phyloP scores from a whole-genome alignment of 2,888 invertebrate genomes.

The Sinelater perroti region DNA sequence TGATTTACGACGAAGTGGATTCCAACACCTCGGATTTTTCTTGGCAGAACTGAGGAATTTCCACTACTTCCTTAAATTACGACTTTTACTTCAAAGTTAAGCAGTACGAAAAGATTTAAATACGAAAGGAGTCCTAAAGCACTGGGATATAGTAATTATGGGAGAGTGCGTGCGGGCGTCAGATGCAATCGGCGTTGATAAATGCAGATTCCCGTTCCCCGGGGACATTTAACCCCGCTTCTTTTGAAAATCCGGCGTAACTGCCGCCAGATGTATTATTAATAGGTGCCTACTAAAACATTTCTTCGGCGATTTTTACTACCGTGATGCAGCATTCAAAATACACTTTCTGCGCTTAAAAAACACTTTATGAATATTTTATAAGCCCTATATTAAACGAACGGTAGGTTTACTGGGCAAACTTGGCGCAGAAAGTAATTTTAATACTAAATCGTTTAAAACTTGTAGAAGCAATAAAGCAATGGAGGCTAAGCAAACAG shows the following conservation, averaged over 20 bases:
- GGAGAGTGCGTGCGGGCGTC: conserved; percentile 34
- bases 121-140: conserved; percentile 25
- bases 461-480: no score
- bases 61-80: conserved; percentile 27
- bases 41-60: conserved; percentile 6
- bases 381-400: no score
- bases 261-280: neutral
- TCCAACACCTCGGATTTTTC: conserved; percentile 6
- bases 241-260: conserved; percentile 2
- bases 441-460: no score
- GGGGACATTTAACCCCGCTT: conserved; percentile 22
- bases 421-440: no score
- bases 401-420: no score
- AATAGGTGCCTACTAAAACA: neutral
- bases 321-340: no score
- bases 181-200: conserved; percentile 37
- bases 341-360: no score
- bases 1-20: neutral
- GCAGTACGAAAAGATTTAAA: conserved; percentile 22
- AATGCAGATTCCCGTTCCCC: conserved; percentile 30
- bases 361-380: no score
- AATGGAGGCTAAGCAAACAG: no score
- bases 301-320: no score
- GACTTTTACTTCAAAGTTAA: conserved; percentile 27
- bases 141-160: conserved; percentile 33